Conservation (phyloP, 1,140 invertebrate genomes). For the Lepidurus couesii region DNA sequence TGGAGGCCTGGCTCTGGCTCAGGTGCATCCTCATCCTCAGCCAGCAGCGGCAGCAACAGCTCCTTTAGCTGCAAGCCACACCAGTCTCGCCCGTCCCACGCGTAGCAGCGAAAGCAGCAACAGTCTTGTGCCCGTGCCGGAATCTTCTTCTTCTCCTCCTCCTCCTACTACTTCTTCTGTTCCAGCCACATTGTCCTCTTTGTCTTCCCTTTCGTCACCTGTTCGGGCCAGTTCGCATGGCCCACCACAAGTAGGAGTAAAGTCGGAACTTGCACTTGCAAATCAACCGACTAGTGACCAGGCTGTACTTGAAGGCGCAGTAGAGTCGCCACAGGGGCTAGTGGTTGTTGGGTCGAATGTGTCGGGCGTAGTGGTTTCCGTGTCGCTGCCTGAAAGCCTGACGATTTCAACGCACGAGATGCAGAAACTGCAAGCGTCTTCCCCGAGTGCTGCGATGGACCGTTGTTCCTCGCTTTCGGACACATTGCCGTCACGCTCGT, state of each 20-base stretch:
- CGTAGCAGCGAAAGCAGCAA: constrained; percentile 25
- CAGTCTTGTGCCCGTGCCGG: constrained; percentile 11
- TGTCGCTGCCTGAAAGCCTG: neutral
- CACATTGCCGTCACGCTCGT: neutral
- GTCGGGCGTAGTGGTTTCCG: constrained; percentile 18
- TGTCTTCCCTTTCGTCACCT: neutral
- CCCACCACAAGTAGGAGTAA: neutral
- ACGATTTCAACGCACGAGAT: neutral
- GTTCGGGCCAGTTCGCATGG: neutral
- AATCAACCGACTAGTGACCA: neutral
- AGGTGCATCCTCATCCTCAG: constrained; percentile 23
- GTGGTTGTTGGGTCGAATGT: neutral
- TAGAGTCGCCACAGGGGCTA: neutral
- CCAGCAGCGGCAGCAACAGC: constrained; percentile 5
- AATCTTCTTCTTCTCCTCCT: neutral
- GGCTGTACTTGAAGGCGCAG: neutral
- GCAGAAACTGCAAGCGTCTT: constrained; percentile 11
- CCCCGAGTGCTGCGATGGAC: neutral
- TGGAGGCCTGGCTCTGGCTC: neutral
- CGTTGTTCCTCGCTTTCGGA: neutral
- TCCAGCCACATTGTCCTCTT: neutral
- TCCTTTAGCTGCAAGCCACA: constrained; percentile 26
- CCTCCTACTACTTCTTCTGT: neutral
- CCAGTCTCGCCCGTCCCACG: constrained; percentile 10
- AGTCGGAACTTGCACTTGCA: neutral